A percentile compares a stretch with the other conserved stretches of the same genome.
Evolutionary conservation across 2,113 vertebrate genomes (phyloP).

Genomic region (Trematocara zebra): DNA sequence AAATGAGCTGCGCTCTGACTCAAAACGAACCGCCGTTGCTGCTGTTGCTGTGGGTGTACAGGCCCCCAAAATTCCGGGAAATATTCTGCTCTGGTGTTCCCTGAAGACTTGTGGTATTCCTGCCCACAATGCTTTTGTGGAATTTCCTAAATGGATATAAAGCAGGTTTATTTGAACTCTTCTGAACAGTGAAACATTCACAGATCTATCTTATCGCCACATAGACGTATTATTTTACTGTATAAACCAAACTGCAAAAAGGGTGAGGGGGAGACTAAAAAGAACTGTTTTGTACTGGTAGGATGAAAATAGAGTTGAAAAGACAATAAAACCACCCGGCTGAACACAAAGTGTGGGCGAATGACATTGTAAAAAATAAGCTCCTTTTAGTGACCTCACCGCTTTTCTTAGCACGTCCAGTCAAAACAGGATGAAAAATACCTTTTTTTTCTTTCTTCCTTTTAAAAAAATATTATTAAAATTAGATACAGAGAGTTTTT

Average conservation of each 20-base stretch:
- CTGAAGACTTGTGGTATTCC: constrained; percentile 65
- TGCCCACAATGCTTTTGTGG: constrained; percentile 51
- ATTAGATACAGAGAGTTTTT: not conserved
- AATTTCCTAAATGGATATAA: constrained; percentile 67
- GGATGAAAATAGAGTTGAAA: constrained; percentile 6
- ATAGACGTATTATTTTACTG: constrained; percentile 28
- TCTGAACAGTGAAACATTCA: constrained; percentile 46
- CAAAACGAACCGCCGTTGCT: not conserved
- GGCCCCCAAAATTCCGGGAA: constrained; percentile 59
- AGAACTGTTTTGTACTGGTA: not conserved
- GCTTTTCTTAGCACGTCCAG: not conserved
- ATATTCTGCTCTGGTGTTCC: constrained; percentile 53
- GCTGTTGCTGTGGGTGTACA: constrained; percentile 49
- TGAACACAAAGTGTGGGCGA: constrained; percentile 7
- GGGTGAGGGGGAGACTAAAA: not conserved
- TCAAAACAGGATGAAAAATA: not conserved
- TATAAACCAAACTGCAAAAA: constrained; percentile 21
- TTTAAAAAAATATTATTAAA: not conserved
- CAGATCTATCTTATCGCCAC: constrained; percentile 45
- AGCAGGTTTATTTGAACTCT: constrained; percentile 60
- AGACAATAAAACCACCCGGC: constrained; percentile 17
- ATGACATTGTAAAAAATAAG: not conserved
- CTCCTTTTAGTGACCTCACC: not conserved
- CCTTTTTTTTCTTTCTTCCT: not conserved
- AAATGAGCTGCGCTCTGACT: constrained; percentile 22